Conservation (phyloP, 2,113 vertebrate species). For the Loxodonta africana region DNA sequence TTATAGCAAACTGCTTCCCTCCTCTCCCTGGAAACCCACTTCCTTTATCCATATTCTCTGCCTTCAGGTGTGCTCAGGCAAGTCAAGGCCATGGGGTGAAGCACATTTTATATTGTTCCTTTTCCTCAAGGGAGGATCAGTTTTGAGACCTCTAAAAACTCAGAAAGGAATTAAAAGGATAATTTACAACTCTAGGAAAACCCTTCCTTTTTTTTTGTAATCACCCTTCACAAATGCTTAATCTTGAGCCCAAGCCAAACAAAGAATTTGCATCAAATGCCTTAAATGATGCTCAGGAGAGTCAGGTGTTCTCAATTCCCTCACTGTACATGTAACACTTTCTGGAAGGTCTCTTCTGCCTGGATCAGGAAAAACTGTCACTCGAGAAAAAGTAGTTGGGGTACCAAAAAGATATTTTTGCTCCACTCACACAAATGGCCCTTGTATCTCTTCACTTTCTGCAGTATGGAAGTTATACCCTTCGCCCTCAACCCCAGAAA, state of each 20-base stretch:
- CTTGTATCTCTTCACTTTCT: neutral
- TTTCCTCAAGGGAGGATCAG: neutral
- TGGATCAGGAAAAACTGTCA: neutral
- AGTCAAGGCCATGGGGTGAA: neutral
- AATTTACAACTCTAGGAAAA: slow-evolving; percentile 3
- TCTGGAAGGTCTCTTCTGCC: neutral
- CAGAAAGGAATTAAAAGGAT: neutral
- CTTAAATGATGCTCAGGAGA: neutral
- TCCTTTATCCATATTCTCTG: neutral
- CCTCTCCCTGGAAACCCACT: neutral
- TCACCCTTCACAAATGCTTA: neutral
- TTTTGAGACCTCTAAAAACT: neutral
- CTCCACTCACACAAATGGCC: neutral
- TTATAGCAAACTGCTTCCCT: neutral
- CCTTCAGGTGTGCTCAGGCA: neutral
- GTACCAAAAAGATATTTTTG: neutral
- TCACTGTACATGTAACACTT: neutral
- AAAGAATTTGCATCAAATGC: neutral
- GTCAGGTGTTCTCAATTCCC: neutral
- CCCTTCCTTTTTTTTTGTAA: neutral
- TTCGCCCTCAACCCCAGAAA: neutral
- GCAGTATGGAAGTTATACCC: neutral
- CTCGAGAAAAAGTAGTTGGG: neutral
- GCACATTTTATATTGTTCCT: neutral
- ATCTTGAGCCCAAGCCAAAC: neutral